Conservation (phyloP, 2,113 vertebrate species). For the Grallaria varia region DNA sequence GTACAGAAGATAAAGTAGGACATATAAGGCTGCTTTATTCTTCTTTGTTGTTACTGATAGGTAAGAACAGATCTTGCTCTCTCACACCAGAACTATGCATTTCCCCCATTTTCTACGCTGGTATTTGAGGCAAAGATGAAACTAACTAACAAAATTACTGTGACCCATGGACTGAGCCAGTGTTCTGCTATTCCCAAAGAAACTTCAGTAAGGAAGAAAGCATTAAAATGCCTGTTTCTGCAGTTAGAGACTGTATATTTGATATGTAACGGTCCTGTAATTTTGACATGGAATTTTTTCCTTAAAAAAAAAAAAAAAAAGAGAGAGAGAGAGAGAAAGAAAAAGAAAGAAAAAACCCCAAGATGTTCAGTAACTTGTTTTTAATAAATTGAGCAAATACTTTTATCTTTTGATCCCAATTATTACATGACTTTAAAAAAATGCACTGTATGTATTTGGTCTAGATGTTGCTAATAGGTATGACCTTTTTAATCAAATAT, state of each 20-base stretch:
- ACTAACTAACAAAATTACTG: background rate
- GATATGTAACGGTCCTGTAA: background rate
- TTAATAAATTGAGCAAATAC: background rate
- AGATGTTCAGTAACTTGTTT: background rate
- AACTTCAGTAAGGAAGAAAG: background rate
- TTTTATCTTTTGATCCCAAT: background rate
- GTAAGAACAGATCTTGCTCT: background rate
- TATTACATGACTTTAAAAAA: conserved; percentile 3
- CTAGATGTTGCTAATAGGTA: background rate
- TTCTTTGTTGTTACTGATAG: background rate
- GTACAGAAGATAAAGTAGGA: background rate
- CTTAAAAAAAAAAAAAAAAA: background rate
- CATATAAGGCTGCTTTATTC: background rate
- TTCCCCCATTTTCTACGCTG: background rate
- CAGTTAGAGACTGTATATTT: background rate
- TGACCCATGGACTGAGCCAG: background rate
- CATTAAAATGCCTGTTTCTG: background rate
- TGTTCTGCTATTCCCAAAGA: background rate
- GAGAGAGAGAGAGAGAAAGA: too few species aligned
- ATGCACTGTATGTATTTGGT: background rate
- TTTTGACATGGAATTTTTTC: background rate
- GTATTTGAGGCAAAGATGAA: background rate
- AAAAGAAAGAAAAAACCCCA: rapidly evolving
- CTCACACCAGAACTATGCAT: background rate
- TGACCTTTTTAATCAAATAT: conserved; percentile 36